Percentiles rank a stretch among this genome's conserved stretches.
phyloP scores from a whole-genome alignment of 2,113 vertebrate species.

The Gymnarchus niloticus region DNA sequence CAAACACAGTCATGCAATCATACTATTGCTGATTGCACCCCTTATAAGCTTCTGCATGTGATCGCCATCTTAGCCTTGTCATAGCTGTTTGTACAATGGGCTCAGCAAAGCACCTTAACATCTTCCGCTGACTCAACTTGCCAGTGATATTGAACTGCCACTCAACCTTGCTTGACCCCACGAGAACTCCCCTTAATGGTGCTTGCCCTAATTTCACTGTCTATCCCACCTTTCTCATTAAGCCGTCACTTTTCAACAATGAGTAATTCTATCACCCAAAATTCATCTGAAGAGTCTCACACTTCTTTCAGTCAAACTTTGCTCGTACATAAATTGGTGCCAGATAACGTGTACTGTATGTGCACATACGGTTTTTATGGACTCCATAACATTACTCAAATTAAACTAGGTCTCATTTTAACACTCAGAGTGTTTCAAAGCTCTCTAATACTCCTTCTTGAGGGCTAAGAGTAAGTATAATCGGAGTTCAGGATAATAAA shows the following conservation, averaged over 20 bases:
- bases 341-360: neutral
- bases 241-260: too few species aligned
- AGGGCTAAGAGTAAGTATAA: neutral
- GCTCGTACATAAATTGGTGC: neutral
- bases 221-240: too few species aligned
- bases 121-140: neutral
- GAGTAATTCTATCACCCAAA: neutral
- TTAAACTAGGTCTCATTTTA: neutral
- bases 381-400: neutral
- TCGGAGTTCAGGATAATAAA: slow-evolving; percentile 4
- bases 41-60: neutral
- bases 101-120: neutral
- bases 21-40: neutral
- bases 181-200: too few species aligned
- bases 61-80: neutral
- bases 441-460: neutral
- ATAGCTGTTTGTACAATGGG: neutral
- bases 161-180: too few species aligned
- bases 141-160: neutral
- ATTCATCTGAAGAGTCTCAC: neutral
- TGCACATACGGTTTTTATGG: neutral
- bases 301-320: neutral
- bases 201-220: too few species aligned
- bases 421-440: neutral
- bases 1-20: neutral